Conservation (phyloP, 30 jellyfish, hydroid and myxozoan species). For the Pelagia noctiluca region DNA sequence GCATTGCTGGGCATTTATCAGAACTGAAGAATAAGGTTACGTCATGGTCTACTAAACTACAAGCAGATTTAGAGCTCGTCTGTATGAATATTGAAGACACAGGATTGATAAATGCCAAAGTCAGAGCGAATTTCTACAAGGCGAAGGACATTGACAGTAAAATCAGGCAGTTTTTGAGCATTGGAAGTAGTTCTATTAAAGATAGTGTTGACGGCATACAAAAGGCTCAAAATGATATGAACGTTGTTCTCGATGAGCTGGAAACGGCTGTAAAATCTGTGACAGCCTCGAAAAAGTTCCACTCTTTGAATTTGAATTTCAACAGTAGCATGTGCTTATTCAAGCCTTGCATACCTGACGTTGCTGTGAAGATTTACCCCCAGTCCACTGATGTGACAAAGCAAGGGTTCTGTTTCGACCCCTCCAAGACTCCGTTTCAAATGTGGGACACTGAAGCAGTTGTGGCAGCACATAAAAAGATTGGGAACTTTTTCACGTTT, state of each 20-base stretch:
- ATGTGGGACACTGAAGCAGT: slow-evolving; percentile 90
- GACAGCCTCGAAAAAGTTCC: slow-evolving; percentile 40
- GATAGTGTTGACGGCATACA: slow-evolving; percentile 28
- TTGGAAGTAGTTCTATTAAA: slow-evolving; percentile 9
- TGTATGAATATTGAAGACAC: slow-evolving; percentile 46
- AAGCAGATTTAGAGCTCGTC: slow-evolving; percentile 47
- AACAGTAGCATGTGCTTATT: slow-evolving; percentile 81
- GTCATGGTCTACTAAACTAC: slow-evolving; percentile 60
- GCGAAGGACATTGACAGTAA: slow-evolving; percentile 26
- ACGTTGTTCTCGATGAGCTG: slow-evolving; percentile 45
- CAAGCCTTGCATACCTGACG: slow-evolving; percentile 72
- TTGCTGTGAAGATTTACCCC: slow-evolving; percentile 59
- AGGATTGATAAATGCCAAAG: slow-evolving; percentile 25
- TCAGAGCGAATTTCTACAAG: slow-evolving; percentile 52
- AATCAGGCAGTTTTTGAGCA: neutral
- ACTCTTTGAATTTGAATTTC: slow-evolving; percentile 58
- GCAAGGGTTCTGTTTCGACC: slow-evolving; percentile 81
- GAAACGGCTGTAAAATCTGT: slow-evolving; percentile 28
- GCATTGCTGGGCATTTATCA: slow-evolving; percentile 9
- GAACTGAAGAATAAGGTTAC: neutral
- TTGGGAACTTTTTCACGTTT: slow-evolving; percentile 77
- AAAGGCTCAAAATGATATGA: slow-evolving; percentile 26
- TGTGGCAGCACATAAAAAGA: slow-evolving; percentile 7
- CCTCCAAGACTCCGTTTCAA: slow-evolving; percentile 75
- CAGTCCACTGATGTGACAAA: slow-evolving; percentile 58